Evolutionary conservation across 2,797 vertebrate genomes (phyloP), one percentile per base, ranked within the genome.

Genomic region (Tachyglossus aculeatus): DNA sequence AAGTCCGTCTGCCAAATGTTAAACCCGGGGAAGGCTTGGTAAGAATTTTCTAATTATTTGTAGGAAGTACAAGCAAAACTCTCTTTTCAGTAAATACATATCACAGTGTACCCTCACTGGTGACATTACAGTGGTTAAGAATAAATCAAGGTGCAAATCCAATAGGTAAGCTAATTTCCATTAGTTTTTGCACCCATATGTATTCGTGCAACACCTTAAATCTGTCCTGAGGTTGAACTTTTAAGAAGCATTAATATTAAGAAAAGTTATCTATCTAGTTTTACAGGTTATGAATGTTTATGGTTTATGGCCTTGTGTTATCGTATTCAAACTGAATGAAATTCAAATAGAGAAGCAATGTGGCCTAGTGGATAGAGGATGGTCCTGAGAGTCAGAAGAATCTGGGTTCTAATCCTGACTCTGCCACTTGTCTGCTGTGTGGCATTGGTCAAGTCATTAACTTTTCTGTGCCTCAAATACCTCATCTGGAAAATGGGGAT

Each of bases 11-110:
- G 85, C 92, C 88, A 10, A 92, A 95, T 65, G 81, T 98, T 67
- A 94, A 91, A 77, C 95, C 96, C 0, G 96, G 93, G 0, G 96
- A 98, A 71, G 97, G 96, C 80, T 86, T 99, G 95, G 97, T 98
- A 93, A 95, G 96, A 67, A 66, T 68, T 15, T 1, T n/a, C 48
- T 36, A 27, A 1, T 5, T 22, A 3, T 39, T 25, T 8, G 9
- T 19, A 54, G 50, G n/a, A 21, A 53, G 71, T 18, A n/a, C 25
- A 48, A 31, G 16, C 31, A 19, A 48, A 48, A n/a, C n/a, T n/a
- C n/a, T n/a, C n/a, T n/a, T n/a, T n/a, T n/a, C n/a, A n/a, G n/a
- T n/a, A n/a, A n/a, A n/a, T n/a, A n/a, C n/a, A n/a, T n/a, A n/a
- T n/a, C n/a, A n/a, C n/a, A n/a, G n/a, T n/a, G n/a, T n/a, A n/a